Conservation (phyloP, 2,113 vertebrate genomes). For the Marmota flaviventris region DNA sequence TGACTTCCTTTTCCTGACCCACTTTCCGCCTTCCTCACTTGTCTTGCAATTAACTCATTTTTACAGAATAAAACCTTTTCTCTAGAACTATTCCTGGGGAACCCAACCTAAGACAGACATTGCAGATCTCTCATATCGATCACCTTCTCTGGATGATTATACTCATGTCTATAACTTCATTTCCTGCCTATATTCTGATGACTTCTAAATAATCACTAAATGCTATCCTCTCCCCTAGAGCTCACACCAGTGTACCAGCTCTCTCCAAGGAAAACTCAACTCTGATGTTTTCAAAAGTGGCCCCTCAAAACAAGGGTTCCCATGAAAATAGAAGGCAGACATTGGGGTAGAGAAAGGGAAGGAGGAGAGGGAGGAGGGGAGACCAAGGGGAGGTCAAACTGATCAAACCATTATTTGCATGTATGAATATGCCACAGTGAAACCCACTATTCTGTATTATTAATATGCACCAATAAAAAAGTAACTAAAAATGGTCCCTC, state of each 20-base stretch:
- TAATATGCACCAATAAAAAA: no score
- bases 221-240: background rate
- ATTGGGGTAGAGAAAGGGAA: no score
- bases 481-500: no score
- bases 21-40: background rate
- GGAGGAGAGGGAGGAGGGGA: no score
- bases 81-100: background rate
- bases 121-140: background rate
- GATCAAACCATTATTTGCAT: no score
- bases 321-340: no score
- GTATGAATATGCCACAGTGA: no score
- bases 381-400: no score
- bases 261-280: background rate
- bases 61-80: background rate
- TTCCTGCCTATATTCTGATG: background rate
- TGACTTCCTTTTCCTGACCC: background rate
- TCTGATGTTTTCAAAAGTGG: background rate
- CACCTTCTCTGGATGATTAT: background rate
- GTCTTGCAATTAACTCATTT: background rate
- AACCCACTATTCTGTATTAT: no score
- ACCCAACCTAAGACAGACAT: background rate
- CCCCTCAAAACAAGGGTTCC: no score
- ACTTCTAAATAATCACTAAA: background rate
- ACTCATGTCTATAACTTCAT: background rate
- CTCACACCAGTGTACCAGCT: background rate